Evolutionary conservation across 2,113 vertebrate genomes (phyloP).

Genomic region (Balaenoptera acutorostrata): DNA sequence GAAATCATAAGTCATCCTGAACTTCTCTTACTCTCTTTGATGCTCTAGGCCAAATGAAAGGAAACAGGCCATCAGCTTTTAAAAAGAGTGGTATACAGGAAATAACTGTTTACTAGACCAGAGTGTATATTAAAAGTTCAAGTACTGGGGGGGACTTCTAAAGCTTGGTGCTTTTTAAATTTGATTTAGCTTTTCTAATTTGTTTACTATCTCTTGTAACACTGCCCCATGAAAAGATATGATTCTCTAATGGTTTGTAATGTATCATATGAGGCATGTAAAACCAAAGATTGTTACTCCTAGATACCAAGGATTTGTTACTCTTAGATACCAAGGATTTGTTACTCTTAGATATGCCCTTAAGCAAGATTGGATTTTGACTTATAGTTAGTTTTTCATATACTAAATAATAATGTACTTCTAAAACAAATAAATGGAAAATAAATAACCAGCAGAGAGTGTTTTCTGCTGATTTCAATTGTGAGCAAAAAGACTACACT

Average conservation of each 20-base stretch:
- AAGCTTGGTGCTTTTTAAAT: slow-evolving; percentile 80
- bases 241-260: slow-evolving; percentile 77
- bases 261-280: slow-evolving; percentile 70
- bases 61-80: slow-evolving; percentile 79
- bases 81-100: slow-evolving; percentile 79
- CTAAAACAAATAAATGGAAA: neutral
- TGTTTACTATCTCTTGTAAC: slow-evolving; percentile 78
- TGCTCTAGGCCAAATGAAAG: slow-evolving; percentile 88
- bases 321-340: slow-evolving; percentile 60
- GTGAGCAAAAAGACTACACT: neutral
- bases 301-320: slow-evolving; percentile 42
- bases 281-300: slow-evolving; percentile 61
- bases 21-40: slow-evolving; percentile 86
- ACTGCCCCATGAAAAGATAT: slow-evolving; percentile 75
- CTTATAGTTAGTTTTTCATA: slow-evolving; percentile 28
- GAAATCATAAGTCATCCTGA: slow-evolving; percentile 87
- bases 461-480: neutral
- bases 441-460: neutral
- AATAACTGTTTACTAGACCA: slow-evolving; percentile 60
- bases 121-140: slow-evolving; percentile 76
- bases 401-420: neutral
- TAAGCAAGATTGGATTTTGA: slow-evolving; percentile 1
- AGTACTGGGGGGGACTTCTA: slow-evolving; percentile 75
- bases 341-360: slow-evolving; percentile 65
- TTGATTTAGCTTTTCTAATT: slow-evolving; percentile 80